Evolutionary conservation across 2,113 vertebrate genomes (phyloP).

Genomic region (Amphiprion ocellaris): DNA sequence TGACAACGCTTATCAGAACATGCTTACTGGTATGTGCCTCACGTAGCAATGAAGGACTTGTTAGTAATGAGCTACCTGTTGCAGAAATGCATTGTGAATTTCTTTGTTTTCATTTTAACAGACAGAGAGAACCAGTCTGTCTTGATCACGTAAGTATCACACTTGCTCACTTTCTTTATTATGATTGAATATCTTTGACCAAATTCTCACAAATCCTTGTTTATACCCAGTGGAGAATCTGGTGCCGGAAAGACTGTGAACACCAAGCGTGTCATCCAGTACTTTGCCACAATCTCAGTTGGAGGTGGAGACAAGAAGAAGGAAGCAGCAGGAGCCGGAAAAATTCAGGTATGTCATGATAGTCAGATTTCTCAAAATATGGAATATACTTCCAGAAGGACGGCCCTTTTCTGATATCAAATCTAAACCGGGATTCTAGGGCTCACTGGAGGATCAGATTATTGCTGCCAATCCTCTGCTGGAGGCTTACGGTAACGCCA

Average conservation of each 20-base stretch:
- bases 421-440: slow-evolving; percentile 41
- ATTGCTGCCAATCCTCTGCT: slow-evolving; percentile 77
- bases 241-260: slow-evolving; percentile 80
- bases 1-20: slow-evolving; percentile 77
- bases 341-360: slow-evolving; percentile 30
- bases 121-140: slow-evolving; percentile 79
- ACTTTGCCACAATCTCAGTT: slow-evolving; percentile 76
- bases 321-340: background rate
- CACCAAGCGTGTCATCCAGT: slow-evolving; percentile 81
- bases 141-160: slow-evolving; percentile 73
- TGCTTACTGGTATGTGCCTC: slow-evolving; percentile 65
- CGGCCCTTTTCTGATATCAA: background rate
- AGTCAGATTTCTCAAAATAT: background rate
- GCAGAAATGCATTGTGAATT: background rate
- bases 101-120: slow-evolving; percentile 39
- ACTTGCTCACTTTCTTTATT: background rate
- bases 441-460: slow-evolving; percentile 75
- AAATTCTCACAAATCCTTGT: slow-evolving; percentile 24
- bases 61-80: background rate
- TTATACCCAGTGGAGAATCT: slow-evolving; percentile 74
- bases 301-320: slow-evolving; percentile 58
- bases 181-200: background rate
- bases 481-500: slow-evolving; percentile 77
- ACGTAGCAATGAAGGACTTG: background rate
- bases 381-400: background rate